Evolutionary conservation across 2,797 vertebrate genomes (phyloP), one percentile per base, ranked within the genome.

Genomic region (Myiotriccus ornatus): DNA sequence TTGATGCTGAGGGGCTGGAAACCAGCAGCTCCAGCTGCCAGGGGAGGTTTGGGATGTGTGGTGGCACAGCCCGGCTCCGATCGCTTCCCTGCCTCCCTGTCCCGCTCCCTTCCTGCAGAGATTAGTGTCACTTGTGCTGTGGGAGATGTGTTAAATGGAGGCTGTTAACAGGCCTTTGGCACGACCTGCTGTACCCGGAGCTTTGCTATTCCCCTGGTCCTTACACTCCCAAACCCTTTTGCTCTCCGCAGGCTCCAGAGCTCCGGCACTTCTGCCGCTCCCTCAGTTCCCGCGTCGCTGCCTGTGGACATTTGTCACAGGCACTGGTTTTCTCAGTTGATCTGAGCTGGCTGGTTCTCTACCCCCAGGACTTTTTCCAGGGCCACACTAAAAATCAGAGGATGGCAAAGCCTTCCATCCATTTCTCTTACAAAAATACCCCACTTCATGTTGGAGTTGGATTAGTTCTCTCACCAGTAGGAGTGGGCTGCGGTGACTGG

Each of bases 101-200:
- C 93, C 89, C 0, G 4, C 84, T 84, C 39, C 6, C 15, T 55
- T 69, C 91, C 84, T 22, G 92, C 74, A 1, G 90, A 12, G 90
- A 89, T 90, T n/a, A 5, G 47, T 59, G 86, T 78, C 94, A 27
- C 89, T 84, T 15, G 41, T 75, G 70, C 34, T n/a, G 62, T 7
- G 60, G 86, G 94, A 84, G 89, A 82, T 41, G 81, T 49, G 94
- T 53, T 81, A 62, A 89, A 71, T 34, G 77, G 41, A 34, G 32
- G 86, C 90, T 84, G 22, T 64, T 84, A 82, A 68, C 90, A 55
- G 84, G 60, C 62, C 73, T 71, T 71, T 87, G 96, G 90, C 94
- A 84, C 10, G 55, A 21, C 65, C 92, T 25, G 2, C 43, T 28
- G 76, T 14, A 20, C 84, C 32, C 57, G 4, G 63, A 53, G 90